Conservation (phyloP, 2,888 invertebrate genomes). For the Polymixis lichenea region DNA sequence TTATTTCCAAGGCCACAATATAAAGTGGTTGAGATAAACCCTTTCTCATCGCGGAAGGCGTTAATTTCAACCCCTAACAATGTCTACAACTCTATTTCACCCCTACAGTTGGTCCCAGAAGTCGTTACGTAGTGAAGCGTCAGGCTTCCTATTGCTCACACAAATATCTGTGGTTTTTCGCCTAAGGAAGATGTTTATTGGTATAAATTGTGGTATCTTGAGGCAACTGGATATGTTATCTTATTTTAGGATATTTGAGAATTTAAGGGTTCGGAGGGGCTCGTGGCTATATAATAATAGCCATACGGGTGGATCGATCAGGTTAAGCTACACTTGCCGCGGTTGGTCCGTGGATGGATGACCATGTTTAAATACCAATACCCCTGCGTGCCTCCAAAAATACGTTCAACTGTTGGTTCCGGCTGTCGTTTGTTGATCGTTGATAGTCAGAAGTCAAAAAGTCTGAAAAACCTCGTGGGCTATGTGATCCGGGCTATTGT, state of each 20-base stretch:
- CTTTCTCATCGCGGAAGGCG: conserved; percentile 26
- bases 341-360: no score
- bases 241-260: conserved; percentile 7
- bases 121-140: conserved; percentile 28
- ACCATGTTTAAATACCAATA: no score
- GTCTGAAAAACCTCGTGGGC: no score
- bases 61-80: conserved; percentile 39
- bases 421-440: no score
- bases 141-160: conserved; percentile 17
- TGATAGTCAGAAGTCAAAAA: no score
- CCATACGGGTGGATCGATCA: no score
- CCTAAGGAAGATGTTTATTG: conserved; percentile 6
- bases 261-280: not conserved
- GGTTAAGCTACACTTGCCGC: no score
- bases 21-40: conserved; percentile 37
- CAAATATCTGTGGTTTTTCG: conserved; percentile 21
- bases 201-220: conserved; percentile 18
- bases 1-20: conserved; percentile 11
- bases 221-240: not conserved
- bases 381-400: no score
- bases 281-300: no score
- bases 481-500: no score
- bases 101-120: conserved; percentile 34
- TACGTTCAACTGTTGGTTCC: no score
- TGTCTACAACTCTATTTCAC: conserved; percentile 17